phyloP scores from a whole-genome alignment of 2,888 invertebrate genomes.

The Cheilosia scutellata region DNA sequence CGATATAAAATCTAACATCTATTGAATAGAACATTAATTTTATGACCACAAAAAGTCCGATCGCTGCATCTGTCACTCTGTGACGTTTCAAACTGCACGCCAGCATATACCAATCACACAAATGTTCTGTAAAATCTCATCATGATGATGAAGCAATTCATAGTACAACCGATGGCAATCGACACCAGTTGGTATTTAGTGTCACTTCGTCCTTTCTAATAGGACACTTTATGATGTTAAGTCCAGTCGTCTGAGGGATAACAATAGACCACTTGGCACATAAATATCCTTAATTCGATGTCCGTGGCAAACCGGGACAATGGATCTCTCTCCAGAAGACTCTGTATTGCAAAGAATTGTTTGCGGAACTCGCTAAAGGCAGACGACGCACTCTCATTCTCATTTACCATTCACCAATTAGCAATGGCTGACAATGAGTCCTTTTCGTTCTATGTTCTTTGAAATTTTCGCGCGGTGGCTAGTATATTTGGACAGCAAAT shows the following conservation, averaged over 20 bases:
- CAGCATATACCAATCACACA: constrained; percentile 58
- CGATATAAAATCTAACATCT: constrained; percentile 55
- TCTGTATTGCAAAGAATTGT: constrained; percentile 54
- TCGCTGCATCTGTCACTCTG: constrained; percentile 69
- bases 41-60: constrained; percentile 66
- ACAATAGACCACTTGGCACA: constrained; percentile 53
- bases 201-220: constrained; percentile 57
- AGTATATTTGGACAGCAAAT: constrained; percentile 69
- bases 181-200: constrained; percentile 67
- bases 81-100: constrained; percentile 48
- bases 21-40: constrained; percentile 72
- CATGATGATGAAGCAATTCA: constrained; percentile 65
- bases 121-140: constrained; percentile 55
- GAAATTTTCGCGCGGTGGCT: constrained; percentile 47
- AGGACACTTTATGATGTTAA: constrained; percentile 69
- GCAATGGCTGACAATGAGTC: constrained; percentile 56
- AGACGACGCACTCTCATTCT: constrained; percentile 19
- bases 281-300: constrained; percentile 70
- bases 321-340: constrained; percentile 20
- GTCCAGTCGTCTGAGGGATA: constrained; percentile 34
- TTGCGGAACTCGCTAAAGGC: constrained; percentile 62
- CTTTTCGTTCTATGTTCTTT: constrained; percentile 17
- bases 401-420: constrained; percentile 61
- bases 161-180: constrained; percentile 32
- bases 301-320: constrained; percentile 59